Evolutionary conservation across 1,140 invertebrate genomes (phyloP), one percentile per base, ranked within the genome.

Genomic region (Hesperophylax magnus): DNA sequence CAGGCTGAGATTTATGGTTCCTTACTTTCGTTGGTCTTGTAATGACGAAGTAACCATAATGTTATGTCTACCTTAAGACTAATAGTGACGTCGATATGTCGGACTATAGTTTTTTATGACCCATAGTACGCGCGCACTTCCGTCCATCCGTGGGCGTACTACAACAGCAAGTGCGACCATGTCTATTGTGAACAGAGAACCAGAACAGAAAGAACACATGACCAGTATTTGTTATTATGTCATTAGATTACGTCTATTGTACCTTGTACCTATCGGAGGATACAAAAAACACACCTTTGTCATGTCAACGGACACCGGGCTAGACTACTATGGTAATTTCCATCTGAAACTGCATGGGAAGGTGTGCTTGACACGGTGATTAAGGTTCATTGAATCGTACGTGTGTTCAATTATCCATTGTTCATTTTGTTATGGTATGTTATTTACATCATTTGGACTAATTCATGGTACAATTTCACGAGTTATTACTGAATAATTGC

Each of bases 201-300:
- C 39, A 6, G 34, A 39, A 39, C 34, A 47, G 39, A 61, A 9
- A 61, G 20, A n/a, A 22, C 58, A 61, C 58, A 22, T 20, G 24
- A 61, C 24, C 58, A 47, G 9, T 47, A 61, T 24, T 61, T 20
- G 58, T 61, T 61, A 61, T 47, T 24, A 61, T 61, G 58, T 18
- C 58, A 61, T 61, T 61, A 61, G 18, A 24, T 24, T 11, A 61
- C 58, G 24, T 61, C 17, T 2, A 61, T 61, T 61, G 58, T 61
- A 61, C 39, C 39, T 11, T 47, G 20, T 61, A 20, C 20, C 58
- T 18, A 14, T 20, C 20, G 20, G 18, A 24, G 18, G 58, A 20
- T 61, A 61, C n/a, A 61, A 61, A 61, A 61, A 61, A 61, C 58
- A 61, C 58, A 61, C 58, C 58, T 61, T 61, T 24, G 58, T 61